Base-by-base conservation (phyloP, 1,140 invertebrate genomes). In the Papilio aristodemus region DNA sequence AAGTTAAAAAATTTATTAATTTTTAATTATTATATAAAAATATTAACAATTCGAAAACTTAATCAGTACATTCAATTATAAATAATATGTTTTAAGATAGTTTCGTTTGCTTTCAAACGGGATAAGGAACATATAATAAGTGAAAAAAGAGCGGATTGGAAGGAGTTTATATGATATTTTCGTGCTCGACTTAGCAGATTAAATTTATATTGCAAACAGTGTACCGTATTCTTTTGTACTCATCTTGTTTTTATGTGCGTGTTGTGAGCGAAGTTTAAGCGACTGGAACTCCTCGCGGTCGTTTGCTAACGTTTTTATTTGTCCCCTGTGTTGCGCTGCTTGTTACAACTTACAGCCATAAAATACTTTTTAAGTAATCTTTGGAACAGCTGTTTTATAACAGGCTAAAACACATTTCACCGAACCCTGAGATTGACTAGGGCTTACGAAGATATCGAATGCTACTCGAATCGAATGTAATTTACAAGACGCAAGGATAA, bases 281-380 rank as follows among this genome's bases (percentile, higher is more conserved):
- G 59, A 39, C 39, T 62, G 17, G 59, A 59, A 62, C 13, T 25
- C 59, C 59, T 38, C 1, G 36, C 36, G 59, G 59, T 62, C 59
- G 14, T 39, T 39, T 37, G 32, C 59, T 62, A 14, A 36, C 59
- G 39, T 62, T 62, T 62, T 62, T 62, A 62, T 62, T 13, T 17
- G 37, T 62, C 59, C 59, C 59, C 36, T 22, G 59, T 13, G 59
- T 13, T 27, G 54, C 11, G 19, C 9, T 25, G 46, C 19, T 54
- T 39, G 58, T 60, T 38, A 62, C 14, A 62, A 62, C 17, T 54
- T 22, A 54, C 46, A 1, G 8, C 22, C 9, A 54, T 54, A 54
- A 54, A 54, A 54, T 54, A 54, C 19, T 54, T 54, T 54, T 22
- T 22, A 54, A 54, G 9, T 11, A 25, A 54, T 54, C 46, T 2